Conservation (phyloP, 2,888 invertebrate species). For the Lasioglossum malachurum region DNA sequence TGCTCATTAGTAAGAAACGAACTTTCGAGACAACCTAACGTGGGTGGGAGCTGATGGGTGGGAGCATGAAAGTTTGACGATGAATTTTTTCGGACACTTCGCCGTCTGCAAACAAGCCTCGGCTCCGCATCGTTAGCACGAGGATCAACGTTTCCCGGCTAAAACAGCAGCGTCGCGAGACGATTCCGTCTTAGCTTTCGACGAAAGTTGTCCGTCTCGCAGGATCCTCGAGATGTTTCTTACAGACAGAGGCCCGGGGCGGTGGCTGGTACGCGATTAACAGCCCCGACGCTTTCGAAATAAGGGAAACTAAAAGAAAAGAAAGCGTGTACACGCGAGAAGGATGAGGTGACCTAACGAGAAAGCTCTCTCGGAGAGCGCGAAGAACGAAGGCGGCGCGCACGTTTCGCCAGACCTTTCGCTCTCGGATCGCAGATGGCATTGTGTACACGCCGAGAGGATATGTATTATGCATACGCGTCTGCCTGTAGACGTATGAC, state of each 20-base stretch:
- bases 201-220: slow-evolving; percentile 1
- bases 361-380: slow-evolving; percentile 21
- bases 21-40: too few relatives aligned
- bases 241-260: slow-evolving; percentile 30
- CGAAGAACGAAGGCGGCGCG: neutral
- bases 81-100: neutral
- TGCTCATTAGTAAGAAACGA: too few relatives aligned
- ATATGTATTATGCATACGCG: slow-evolving; percentile 32
- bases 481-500: slow-evolving; percentile 20
- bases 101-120: neutral
- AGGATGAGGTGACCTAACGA: slow-evolving; percentile 20
- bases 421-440: slow-evolving; percentile 29
- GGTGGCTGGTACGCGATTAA: slow-evolving; percentile 46
- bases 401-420: slow-evolving; percentile 35
- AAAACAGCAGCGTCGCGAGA: neutral
- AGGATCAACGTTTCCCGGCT: neutral
- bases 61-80: neutral
- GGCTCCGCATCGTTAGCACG: neutral
- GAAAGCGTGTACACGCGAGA: neutral
- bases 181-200: neutral
- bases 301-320: neutral
- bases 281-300: slow-evolving; percentile 16
- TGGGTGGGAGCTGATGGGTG: neutral
- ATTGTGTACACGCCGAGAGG: slow-evolving; percentile 13
- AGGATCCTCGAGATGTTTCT: slow-evolving; percentile 31